Base-by-base conservation (phyloP, 2,888 invertebrate species). In the Neoitamus cyanurus region DNA sequence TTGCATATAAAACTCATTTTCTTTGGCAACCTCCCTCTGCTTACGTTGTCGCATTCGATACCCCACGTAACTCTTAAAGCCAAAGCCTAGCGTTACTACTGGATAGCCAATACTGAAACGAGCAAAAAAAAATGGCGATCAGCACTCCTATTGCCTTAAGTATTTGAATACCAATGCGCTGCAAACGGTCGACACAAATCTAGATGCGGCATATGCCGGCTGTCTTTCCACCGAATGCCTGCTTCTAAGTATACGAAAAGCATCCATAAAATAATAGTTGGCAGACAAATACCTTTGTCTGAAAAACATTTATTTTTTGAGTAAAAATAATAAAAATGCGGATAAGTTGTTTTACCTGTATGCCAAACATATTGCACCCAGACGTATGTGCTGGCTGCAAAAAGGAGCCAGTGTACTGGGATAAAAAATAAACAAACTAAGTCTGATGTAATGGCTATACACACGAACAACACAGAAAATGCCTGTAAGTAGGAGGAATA, bases 361-460 rank as follows among this genome's bases (percentile, higher is more conserved):
- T 97, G 97, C 98, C 98, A 99, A 87, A 98, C 97, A 92, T 97
- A 98, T 92, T 99, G 98, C 90, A 99, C 97, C 98, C 98, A 99
- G 87, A 99, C 98, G 92, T 99, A 99, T 89, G 98, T 98, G 92
- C 98, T 98, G 89, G 99, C 99, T 86, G 97, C 97, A 92, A 99
- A 98, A 92, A 99, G 98, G 91, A 98, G 94, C 96, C 98, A 98
- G 92, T 98, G 97, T 88, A 98, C 96, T 88, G 99, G 99, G 93
- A 99, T 98, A 93, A 99, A 98, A 93, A 99, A 97, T 93, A 97
- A 98, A 93, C 98, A 99, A 92, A 99, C 96, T 94, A 99, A 96
- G 92, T 99, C 99, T 89, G 99, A 98, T 87, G 98, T 98, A 89
- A 99, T 94, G 88, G 98, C 98, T 91, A 99, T 96, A 92, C 97